phyloP scores from a whole-genome alignment of 2,797 vertebrate genomes.

The Ptychobarbus kaznakovi region DNA sequence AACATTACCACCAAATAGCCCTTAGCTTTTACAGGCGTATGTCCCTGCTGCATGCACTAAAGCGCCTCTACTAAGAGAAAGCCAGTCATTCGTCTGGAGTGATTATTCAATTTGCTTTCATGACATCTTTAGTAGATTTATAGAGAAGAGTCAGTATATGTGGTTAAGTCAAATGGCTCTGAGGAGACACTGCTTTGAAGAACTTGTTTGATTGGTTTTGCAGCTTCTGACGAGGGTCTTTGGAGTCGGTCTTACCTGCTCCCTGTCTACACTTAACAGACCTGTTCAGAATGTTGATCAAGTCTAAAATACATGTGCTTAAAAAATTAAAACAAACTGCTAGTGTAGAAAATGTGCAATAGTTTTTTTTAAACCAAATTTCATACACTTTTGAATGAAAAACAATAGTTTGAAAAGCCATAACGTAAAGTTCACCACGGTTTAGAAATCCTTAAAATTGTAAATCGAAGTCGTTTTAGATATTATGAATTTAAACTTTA shows the following conservation, averaged over 20 bases:
- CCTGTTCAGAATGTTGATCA: not conserved
- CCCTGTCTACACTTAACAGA: slow-evolving; percentile 26
- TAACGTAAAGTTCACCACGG: not conserved
- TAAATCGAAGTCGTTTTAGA: not conserved
- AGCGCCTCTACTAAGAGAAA: slow-evolving; percentile 72
- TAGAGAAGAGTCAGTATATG: slow-evolving; percentile 52
- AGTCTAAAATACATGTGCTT: not conserved
- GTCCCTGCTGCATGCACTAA: slow-evolving; percentile 72
- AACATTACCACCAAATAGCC: slow-evolving; percentile 43
- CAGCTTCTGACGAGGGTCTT: slow-evolving; percentile 19
- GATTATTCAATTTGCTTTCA: slow-evolving; percentile 71
- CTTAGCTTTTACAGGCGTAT: slow-evolving; percentile 64
- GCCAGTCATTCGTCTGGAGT: slow-evolving; percentile 73
- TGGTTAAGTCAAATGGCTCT: slow-evolving; percentile 34
- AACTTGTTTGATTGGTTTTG: slow-evolving; percentile 34
- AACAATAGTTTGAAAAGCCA: not conserved
- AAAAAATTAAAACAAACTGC: not conserved
- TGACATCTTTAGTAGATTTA: slow-evolving; percentile 66
- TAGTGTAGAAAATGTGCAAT: too few species aligned
- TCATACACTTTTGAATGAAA: not conserved
- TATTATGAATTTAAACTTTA: not conserved
- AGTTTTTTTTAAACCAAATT: not conserved
- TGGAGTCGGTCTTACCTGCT: slow-evolving; percentile 1
- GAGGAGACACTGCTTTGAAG: not conserved
- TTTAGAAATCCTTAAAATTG: not conserved